A percentile compares a stretch with the other conserved stretches of the same genome.
Evolutionary conservation across 2,113 vertebrate species (phyloP).

Genomic region (Cheirogaleus medius): DNA sequence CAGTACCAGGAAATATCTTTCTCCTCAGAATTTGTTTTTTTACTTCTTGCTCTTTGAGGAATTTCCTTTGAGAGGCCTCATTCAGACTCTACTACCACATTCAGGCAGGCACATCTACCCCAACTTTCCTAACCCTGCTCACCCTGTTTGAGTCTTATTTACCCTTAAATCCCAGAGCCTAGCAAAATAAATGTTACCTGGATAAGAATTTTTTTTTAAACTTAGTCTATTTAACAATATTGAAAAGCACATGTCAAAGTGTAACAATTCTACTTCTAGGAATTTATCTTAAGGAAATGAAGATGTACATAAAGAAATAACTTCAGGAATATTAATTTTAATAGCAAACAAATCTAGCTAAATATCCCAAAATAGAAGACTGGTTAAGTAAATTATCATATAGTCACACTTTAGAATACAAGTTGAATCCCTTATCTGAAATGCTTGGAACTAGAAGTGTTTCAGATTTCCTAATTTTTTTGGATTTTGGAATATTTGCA

Average conservation of each 20-base stretch:
- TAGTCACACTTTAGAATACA: background rate
- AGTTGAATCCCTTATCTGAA: background rate
- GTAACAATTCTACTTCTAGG: background rate
- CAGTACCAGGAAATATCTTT: background rate
- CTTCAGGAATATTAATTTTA: background rate
- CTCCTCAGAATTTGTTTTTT: background rate
- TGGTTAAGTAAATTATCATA: background rate
- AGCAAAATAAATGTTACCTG: background rate
- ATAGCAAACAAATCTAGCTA: background rate
- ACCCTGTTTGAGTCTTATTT: background rate
- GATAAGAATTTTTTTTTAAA: background rate
- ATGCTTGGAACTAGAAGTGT: background rate
- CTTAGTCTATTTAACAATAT: background rate
- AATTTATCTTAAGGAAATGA: conserved; percentile 3
- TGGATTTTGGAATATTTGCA: background rate
- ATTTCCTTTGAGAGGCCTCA: background rate
- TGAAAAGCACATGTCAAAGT: background rate
- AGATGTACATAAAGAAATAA: background rate
- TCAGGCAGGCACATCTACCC: background rate
- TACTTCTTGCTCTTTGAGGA: background rate
- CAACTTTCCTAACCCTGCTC: background rate
- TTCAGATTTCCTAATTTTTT: background rate
- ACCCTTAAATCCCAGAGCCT: background rate
- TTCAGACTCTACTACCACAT: background rate
- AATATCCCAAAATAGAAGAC: background rate